Evolutionary conservation across 2,888 invertebrate species (phyloP), one percentile per base, ranked within the genome.

Genomic region (Craniophora ligustri): DNA sequence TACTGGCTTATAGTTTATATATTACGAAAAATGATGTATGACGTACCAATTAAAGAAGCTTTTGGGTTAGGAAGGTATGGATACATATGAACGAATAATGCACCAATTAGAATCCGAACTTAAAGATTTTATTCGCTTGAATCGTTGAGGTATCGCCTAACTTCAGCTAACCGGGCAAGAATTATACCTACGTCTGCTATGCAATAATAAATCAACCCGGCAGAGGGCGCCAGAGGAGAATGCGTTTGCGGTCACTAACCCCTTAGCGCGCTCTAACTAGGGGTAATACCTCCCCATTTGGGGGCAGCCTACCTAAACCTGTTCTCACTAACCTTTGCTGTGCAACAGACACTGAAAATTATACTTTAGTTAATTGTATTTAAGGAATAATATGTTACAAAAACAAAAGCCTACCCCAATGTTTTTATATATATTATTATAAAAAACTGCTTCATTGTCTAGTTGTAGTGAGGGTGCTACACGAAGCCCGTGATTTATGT

Each of bases 141-240:
- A 23, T n/a, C 10, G 26, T 26, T 4, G 26, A 26, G 26, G 3
- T 26, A 26, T n/a, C n/a, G n/a, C n/a, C 26, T 26, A 26, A 26
- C 26, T 26, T 26, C n/a, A 26, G n/a, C 10, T 26, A 26, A n/a
- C 26, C 26, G n/a, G 26, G n/a, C 26, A 26, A 26, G n/a, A 26
- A 26, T 26, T 21, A 11, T 53, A 18, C n/a, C 8, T n/a, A 26
- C 30, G 14, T 53, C 19, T 31, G 30, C 36, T 46, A 3, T 26
- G 15, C 19, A 16, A 46, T 46, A 55, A 63, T 64, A 61, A 61
- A 61, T 61, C 60, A 61, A 56, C 48, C 30, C n/a, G 42, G 26
- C 34, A 57, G 42, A 41, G 30, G 23, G 15, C 38, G 23, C 40
- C 30, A 10, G 5, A 42, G 60, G 60, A 47, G n/a, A 26, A 26